Evolutionary conservation across 2,113 vertebrate species (phyloP).

Genomic region (Phaethornis superciliosus): DNA sequence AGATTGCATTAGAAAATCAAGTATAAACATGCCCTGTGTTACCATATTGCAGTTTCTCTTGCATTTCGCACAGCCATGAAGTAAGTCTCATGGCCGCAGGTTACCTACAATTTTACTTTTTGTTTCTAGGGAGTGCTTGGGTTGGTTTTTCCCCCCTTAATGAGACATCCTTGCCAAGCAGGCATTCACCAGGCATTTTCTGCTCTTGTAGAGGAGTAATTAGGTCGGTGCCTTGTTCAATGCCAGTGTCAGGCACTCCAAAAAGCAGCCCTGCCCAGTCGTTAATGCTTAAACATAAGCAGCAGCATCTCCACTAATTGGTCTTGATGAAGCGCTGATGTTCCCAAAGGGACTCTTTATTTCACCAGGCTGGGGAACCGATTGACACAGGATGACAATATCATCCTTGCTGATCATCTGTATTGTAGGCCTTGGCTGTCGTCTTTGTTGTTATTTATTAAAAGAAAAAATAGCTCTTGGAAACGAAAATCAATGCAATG

Average conservation of each 20-base stretch:
- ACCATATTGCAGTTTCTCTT: slow-evolving; percentile 57
- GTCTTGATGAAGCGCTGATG: slow-evolving; percentile 78
- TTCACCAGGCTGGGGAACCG: slow-evolving; percentile 68
- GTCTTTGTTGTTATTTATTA: slow-evolving; percentile 64
- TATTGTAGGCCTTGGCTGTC: slow-evolving; percentile 33
- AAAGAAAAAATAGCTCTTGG: slow-evolving; percentile 68
- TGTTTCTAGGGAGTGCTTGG: slow-evolving; percentile 75
- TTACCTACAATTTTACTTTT: slow-evolving; percentile 81
- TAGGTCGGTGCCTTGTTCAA: slow-evolving; percentile 81
- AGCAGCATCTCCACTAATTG: slow-evolving; percentile 81
- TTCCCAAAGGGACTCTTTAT: slow-evolving; percentile 80
- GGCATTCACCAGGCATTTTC: slow-evolving; percentile 80
- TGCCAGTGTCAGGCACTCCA: slow-evolving; percentile 77
- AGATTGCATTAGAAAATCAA: slow-evolving; percentile 7
- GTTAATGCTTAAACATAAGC: slow-evolving; percentile 80
- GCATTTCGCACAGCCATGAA: slow-evolving; percentile 75
- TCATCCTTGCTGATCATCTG: slow-evolving; percentile 69
- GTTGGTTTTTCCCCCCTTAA: slow-evolving; percentile 75
- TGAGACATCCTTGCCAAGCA: slow-evolving; percentile 84
- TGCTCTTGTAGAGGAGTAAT: slow-evolving; percentile 81
- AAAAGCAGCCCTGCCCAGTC: slow-evolving; percentile 78
- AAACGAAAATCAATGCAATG: slow-evolving; percentile 52
- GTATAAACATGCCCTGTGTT: slow-evolving; percentile 25
- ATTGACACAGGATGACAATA: slow-evolving; percentile 72
- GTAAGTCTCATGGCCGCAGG: slow-evolving; percentile 74